phyloP scores from a whole-genome alignment of 1,140 invertebrate genomes.

The Bombus sylvicola region DNA sequence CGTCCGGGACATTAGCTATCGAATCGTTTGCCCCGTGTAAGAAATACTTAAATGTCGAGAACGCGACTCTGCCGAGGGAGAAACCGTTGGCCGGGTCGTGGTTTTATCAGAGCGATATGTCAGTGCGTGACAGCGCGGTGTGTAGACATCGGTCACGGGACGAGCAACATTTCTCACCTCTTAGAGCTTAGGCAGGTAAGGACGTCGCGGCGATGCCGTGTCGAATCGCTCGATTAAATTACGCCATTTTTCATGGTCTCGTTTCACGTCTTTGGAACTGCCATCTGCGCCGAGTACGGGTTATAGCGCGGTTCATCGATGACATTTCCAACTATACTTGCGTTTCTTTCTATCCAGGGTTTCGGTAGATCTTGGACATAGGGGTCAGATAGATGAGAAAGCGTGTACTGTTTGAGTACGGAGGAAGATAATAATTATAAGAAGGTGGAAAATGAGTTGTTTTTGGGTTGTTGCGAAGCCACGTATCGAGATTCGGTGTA shows the following conservation, averaged over 20 bases:
- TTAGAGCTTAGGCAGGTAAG: conserved; percentile 66
- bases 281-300: not conserved
- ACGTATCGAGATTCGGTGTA: no score
- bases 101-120: conserved; percentile 78
- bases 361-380: not conserved
- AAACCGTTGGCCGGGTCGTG: conserved; percentile 66
- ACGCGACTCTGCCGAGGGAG: conserved; percentile 55
- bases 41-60: conserved; percentile 69
- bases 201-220: conserved; percentile 59
- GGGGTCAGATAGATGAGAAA: not conserved
- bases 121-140: conserved; percentile 71
- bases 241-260: conserved; percentile 72
- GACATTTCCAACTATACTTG: conserved; percentile 21
- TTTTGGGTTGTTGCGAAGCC: no score
- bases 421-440: no score
- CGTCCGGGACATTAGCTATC: conserved; percentile 67
- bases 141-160: conserved; percentile 76
- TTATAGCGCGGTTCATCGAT: not conserved
- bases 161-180: conserved; percentile 75
- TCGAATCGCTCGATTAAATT: conserved; percentile 76
- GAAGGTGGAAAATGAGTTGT: no score
- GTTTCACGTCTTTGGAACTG: conserved; percentile 43
- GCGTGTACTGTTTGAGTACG: no score
- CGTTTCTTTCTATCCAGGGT: not conserved
- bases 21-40: conserved; percentile 65